A percentile compares a stretch with the other conserved stretches of the same genome.
Evolutionary conservation across 2,113 vertebrate genomes (phyloP).

Genomic region (Synchiropus splendidus): DNA sequence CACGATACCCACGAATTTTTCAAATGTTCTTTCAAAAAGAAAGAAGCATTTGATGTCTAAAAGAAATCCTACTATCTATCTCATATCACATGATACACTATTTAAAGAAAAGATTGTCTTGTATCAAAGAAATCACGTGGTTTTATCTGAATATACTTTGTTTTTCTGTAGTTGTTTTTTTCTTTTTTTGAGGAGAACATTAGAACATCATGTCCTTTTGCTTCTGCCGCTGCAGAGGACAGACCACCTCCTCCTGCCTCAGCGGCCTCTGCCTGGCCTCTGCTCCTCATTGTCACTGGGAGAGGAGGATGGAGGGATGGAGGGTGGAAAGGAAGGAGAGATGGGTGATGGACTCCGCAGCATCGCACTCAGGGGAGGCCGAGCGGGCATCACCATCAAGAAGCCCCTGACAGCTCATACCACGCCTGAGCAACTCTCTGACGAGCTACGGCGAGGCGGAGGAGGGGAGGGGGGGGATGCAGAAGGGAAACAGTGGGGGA

Average conservation of each 20-base stretch:
- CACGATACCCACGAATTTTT: no score
- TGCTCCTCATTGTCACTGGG: conserved; percentile 28
- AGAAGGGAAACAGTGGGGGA: conserved; percentile 17
- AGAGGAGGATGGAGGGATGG: conserved; percentile 1
- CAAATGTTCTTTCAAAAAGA: no score
- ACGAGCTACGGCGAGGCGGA: conserved; percentile 37
- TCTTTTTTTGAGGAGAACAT: no score
- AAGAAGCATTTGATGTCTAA: no score
- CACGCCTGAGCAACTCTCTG: conserved; percentile 65
- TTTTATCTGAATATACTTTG: no score
- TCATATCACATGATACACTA: no score
- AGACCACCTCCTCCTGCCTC: conserved; percentile 46
- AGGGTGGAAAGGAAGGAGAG: conserved; percentile 16
- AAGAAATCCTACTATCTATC: no score
- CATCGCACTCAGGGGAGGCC: conserved; percentile 49
- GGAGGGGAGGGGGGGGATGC: conserved; percentile 3
- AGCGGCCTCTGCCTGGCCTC: conserved; percentile 48
- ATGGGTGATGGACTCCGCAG: conserved; percentile 50
- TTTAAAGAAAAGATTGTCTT: no score
- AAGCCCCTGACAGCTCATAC: conserved; percentile 73
- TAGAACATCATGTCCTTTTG: no score
- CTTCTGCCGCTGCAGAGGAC: conserved; percentile 34
- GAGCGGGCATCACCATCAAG: conserved; percentile 58
- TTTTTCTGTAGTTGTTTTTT: no score
- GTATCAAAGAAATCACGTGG: no score